Conservation (phyloP, 2,888 invertebrate genomes). For the Hydropsyche betteni region DNA sequence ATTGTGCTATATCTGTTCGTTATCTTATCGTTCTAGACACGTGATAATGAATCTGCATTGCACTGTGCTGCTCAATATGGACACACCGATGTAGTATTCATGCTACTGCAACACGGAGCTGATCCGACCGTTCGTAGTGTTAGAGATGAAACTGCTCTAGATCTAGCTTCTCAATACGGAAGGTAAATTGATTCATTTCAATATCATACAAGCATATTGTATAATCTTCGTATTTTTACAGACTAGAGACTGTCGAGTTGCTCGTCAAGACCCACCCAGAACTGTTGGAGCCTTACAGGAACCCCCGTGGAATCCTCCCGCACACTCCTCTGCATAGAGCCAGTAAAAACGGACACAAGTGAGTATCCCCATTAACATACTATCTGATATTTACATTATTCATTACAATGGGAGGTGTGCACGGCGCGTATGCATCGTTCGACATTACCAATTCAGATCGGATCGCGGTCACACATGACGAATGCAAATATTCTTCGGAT, state of each 20-base stretch:
- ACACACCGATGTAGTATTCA: conserved; percentile 83
- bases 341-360: conserved; percentile 91
- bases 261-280: conserved; percentile 86
- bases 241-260: conserved; percentile 87
- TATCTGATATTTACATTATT: background rate
- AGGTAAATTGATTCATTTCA: conserved; percentile 61
- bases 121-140: conserved; percentile 89
- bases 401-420: background rate
- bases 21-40: conserved; percentile 67
- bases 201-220: no score
- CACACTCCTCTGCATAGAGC: conserved; percentile 93
- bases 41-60: conserved; percentile 90
- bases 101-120: conserved; percentile 84
- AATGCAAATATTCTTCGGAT: conserved; percentile 1
- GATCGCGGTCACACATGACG: background rate
- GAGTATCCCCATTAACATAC: conserved; percentile 57
- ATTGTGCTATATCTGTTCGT: background rate
- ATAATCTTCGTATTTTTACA: conserved; percentile 55
- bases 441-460: conserved; percentile 32
- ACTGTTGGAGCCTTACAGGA: conserved; percentile 76
- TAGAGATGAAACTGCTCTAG: conserved; percentile 90
- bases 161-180: conserved; percentile 93
- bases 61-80: conserved; percentile 95
- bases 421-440: background rate
- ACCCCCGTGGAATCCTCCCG: conserved; percentile 67